Evolutionary conservation across 2,113 vertebrate species (phyloP), one percentile per base, ranked within the genome.

Genomic region (Clarias macrocephalus): DNA sequence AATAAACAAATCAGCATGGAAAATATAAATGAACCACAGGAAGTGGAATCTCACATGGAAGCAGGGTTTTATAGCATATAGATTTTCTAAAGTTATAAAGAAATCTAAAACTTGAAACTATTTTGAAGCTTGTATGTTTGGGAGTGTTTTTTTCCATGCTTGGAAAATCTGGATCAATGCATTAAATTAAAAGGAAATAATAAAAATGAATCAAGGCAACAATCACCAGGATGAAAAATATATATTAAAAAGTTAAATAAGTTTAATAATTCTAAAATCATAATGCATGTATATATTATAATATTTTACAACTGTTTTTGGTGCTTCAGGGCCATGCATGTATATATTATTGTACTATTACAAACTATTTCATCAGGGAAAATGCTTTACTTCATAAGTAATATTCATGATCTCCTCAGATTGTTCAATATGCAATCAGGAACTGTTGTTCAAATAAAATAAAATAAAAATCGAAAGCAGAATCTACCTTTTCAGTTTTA

Each of bases 401-500:
- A 19, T 7, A n/a, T 56, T 30, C 57, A 76, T 76, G 6, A 48
- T 13, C 30, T 75, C 1, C 7, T 48, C 48, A 48, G 48, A 48
- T 7, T 48, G 48, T 48, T 48, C 8, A 48, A 48, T 48, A 48
- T 48, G 48, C 48, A 7, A 48, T 48, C 48, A 48, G 48, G 8
- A 23, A 62, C 2, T 7, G 1, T 25, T 56, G 52, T 30, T 79
- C 13, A 16, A 52, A 56, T 28, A 42, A 6, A 5, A 15, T 12
- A 33, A 72, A 4, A 4, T 30, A 66, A 66, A 19, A 66, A 25
- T 83, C 16, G 23, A 59, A 81, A 25, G 37, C 21, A 56, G 25
- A 33, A 60, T 54, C 37, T 12, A 25, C 0, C 19, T 52, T 60
- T 59, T 57, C 37, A 25, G 42, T 86, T 89, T 77, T 89, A 86